Evolutionary conservation across 92 coral and sea anemone species (phyloP), one percentile per base, ranked within the genome.

Genomic region (Palythoa caribaeorum): DNA sequence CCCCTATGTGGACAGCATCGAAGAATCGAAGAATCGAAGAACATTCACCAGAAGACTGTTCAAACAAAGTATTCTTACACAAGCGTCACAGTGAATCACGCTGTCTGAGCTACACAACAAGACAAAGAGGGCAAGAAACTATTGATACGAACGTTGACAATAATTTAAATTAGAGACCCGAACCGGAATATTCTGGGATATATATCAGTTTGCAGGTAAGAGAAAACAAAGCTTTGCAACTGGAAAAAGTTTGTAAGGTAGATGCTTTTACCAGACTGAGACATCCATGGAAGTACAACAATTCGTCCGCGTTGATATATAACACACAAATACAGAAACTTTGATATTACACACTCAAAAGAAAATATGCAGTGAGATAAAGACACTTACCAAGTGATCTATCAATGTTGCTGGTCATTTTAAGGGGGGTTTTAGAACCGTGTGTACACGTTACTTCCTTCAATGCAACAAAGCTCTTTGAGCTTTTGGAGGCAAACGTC

Each of bases 371-470:
- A 10, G 44, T 20, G 44, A 81, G 15, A 19, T 2, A 70, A 28
- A 1, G 38, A 38, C 11, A 36, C 86, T 81, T 5, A 81, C 86
- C 86, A 66, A 81, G 86, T 54, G 86, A 81, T 66, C 66, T 81
- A 71, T 81, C 86, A 36, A 81, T 81, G 38, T 81, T 81, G 60
- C 76, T 81, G 44, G 86, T n/a, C 86, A 81, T 81, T 81, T 48
- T 81, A 7, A 11, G 48, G 28, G 52, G 36, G 19, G 40, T 8
- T 9, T 54, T 44, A 28, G 4, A 19, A 36, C 1, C 7, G 36
- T 38, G 38, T 37, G 6, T 1, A 44, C 1, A 44, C 50, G 50
- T 44, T 44, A 44, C 4, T 44, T 8, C 50, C 28, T 28, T 28
- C 28, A 0, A 44, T 37, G 38, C 84, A 38, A 79, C 36, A 60